Evolutionary conservation across 2,888 invertebrate genomes (phyloP).

Genomic region (Tiliacea aurago): DNA sequence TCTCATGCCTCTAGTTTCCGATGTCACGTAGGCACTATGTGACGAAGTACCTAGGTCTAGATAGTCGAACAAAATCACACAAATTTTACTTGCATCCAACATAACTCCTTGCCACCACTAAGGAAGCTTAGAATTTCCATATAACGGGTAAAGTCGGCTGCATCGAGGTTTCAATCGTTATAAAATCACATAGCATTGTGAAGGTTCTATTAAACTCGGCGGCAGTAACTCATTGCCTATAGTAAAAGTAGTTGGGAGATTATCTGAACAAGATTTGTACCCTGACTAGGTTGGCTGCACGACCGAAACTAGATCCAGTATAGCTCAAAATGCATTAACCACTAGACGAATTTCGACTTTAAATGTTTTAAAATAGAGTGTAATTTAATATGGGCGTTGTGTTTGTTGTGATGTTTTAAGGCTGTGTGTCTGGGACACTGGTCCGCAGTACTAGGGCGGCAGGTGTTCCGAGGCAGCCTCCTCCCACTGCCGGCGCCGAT

Average conservation of each 20-base stretch:
- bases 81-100: constrained; percentile 41
- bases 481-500: constrained; percentile 87
- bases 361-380: constrained; percentile 69
- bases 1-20: background rate
- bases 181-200: constrained; percentile 77
- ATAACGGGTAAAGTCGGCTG: constrained; percentile 63
- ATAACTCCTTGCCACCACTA: constrained; percentile 41
- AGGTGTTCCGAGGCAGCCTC: constrained; percentile 88
- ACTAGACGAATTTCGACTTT: constrained; percentile 68
- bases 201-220: constrained; percentile 77
- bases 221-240: constrained; percentile 78
- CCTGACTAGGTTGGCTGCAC: constrained; percentile 83
- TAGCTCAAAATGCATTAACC: constrained; percentile 29
- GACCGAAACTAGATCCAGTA: constrained; percentile 49
- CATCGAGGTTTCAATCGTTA: constrained; percentile 68
- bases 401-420: constrained; percentile 67
- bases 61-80: constrained; percentile 33
- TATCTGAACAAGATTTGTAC: constrained; percentile 87
- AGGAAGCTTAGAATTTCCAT: constrained; percentile 55
- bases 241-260: constrained; percentile 86
- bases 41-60: constrained; percentile 1
- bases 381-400: constrained; percentile 63
- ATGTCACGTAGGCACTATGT: constrained; percentile 2
- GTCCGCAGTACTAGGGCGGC: constrained; percentile 89
- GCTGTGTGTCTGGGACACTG: constrained; percentile 73